A percentile compares a stretch with the other conserved stretches of the same genome.
Conservation (phyloP, 2,797 vertebrate species). For the Potorous gilbertii region DNA sequence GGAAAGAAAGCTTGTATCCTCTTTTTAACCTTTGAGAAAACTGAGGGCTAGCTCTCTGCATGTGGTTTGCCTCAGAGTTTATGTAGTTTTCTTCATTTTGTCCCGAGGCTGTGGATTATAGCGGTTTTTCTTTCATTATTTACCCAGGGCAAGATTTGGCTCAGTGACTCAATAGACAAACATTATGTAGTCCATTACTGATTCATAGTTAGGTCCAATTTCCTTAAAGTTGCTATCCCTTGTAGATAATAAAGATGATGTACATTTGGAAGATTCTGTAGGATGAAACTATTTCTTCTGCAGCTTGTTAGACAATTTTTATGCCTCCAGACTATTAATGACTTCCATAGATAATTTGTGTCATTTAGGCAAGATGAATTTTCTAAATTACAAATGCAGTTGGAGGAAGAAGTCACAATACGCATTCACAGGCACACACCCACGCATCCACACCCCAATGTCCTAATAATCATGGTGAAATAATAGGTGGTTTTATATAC, state of each 20-base stretch:
- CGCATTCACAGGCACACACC: not conserved
- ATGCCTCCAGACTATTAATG: not conserved
- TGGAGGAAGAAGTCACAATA: not conserved
- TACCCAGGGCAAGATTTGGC: not conserved
- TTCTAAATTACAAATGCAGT: slow-evolving; percentile 11
- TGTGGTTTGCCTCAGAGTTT: not conserved
- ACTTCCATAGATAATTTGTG: not conserved
- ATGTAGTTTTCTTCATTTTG: slow-evolving; percentile 12
- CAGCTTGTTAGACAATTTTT: slow-evolving; percentile 7
- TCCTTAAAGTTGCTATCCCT: not conserved
- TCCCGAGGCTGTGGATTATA: not conserved
- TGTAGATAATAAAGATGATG: not conserved
- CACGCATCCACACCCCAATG: not conserved
- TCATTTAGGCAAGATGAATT: slow-evolving; percentile 9
- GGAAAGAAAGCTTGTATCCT: not conserved
- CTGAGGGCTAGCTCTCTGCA: not conserved
- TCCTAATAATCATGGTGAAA: not conserved
- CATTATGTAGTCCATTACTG: not conserved
- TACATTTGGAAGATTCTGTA: slow-evolving; percentile 1
- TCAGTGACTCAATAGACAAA: not conserved
- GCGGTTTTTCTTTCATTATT: not conserved
- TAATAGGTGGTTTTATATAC: not conserved
- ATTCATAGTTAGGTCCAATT: slow-evolving; percentile 1
- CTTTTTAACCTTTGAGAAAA: not conserved
- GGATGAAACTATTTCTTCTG: not conserved